phyloP scores from a whole-genome alignment of 2,113 vertebrate genomes.

The Sigmodon hispidus region DNA sequence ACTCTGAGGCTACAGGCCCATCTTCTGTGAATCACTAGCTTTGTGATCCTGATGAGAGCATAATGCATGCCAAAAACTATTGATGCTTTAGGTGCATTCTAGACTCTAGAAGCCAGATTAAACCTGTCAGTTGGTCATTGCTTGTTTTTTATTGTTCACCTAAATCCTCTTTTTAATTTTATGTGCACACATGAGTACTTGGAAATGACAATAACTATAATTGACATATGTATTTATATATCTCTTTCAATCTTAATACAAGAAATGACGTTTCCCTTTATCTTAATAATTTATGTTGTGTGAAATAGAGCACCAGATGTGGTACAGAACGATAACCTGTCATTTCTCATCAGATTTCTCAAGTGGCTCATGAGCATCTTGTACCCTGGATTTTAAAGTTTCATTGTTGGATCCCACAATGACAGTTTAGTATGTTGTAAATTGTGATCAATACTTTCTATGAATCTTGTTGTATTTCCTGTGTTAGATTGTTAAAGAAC shows the following conservation, averaged over 20 bases:
- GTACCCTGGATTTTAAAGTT: background rate
- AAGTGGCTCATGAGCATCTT: background rate
- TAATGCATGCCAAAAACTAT: no score
- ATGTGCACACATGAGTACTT: background rate
- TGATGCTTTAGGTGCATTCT: background rate
- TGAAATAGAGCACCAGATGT: background rate
- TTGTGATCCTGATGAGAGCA: background rate
- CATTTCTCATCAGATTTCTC: background rate
- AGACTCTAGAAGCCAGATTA: background rate
- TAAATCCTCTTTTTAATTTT: background rate
- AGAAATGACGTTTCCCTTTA: background rate
- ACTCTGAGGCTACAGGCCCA: background rate
- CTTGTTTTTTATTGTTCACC: background rate
- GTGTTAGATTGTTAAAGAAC: conserved; percentile 24
- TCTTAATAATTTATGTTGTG: background rate
- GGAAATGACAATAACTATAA: background rate
- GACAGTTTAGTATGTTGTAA: background rate
- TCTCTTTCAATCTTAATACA: background rate
- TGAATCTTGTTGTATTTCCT: conserved; percentile 1
- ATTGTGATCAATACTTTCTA: background rate
- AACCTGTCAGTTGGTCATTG: background rate
- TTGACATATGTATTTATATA: background rate
- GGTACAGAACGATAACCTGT: background rate
- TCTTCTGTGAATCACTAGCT: background rate
- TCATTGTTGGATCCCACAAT: background rate